Percentiles rank a stretch among this genome's conserved stretches.
Conservation (phyloP, 2,797 vertebrate species). For the Hephaestus fuliginosus region DNA sequence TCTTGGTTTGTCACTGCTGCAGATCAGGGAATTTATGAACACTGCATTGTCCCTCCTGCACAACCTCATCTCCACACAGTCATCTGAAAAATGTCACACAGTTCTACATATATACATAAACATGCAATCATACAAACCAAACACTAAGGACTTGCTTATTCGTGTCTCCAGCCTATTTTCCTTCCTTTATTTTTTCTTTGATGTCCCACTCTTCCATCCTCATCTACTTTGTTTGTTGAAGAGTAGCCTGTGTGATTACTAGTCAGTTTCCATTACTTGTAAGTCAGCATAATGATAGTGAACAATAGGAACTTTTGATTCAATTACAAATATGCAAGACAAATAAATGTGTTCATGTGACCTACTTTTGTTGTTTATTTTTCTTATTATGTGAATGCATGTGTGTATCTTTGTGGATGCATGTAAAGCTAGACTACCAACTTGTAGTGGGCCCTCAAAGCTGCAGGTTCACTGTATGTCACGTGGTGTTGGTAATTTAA, state of each 20-base stretch:
- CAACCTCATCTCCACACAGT: constrained; percentile 40
- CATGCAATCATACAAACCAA: background rate
- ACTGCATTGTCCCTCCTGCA: background rate
- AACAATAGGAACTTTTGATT: constrained; percentile 70
- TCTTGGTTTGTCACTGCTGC: constrained; percentile 25
- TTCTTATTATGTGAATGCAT: constrained; percentile 12
- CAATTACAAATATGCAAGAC: constrained; percentile 74
- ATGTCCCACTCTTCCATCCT: constrained; percentile 47
- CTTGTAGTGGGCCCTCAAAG: background rate
- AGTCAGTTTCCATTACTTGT: constrained; percentile 60
- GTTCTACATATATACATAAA: background rate
- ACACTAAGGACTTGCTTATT: constrained; percentile 33
- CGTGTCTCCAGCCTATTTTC: constrained; percentile 42
- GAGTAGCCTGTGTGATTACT: constrained; percentile 62
- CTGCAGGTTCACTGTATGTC: background rate
- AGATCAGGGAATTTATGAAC: constrained; percentile 15
- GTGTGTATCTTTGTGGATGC: constrained; percentile 2
- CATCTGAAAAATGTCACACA: constrained; percentile 17
- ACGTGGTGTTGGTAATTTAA: background rate
- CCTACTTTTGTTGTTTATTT: constrained; percentile 30
- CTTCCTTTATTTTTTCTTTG: constrained; percentile 28
- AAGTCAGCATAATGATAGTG: constrained; percentile 60
- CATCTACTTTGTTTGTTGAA: constrained; percentile 58
- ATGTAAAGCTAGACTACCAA: background rate
- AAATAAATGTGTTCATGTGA: constrained; percentile 82